Percentiles rank a stretch among this genome's conserved stretches.
phyloP scores from a whole-genome alignment of 2,113 vertebrate species.

The Lophius piscatorius region DNA sequence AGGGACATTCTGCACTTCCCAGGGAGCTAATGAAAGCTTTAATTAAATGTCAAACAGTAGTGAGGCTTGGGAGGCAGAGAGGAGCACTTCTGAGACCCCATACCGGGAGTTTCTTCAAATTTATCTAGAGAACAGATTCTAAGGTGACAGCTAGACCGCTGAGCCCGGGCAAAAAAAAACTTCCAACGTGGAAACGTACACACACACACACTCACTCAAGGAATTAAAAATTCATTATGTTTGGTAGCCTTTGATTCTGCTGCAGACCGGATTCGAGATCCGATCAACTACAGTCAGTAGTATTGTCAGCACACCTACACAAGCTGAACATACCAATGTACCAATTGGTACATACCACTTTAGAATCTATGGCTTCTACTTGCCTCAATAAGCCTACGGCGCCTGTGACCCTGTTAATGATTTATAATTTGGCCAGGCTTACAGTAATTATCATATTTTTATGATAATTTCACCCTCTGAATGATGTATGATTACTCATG shows the following conservation, averaged over 20 bases:
- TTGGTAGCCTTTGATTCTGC: conserved; percentile 49
- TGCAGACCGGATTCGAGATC: conserved; percentile 29
- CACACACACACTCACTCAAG: conserved; percentile 6
- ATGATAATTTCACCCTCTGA: too few relatives aligned
- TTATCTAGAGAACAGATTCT: conserved; percentile 31
- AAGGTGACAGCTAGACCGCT: conserved; percentile 28
- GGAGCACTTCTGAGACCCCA: conserved; percentile 18
- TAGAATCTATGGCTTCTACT: too few relatives aligned
- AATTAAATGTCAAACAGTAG: conserved; percentile 77
- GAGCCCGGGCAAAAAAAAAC: conserved; percentile 29
- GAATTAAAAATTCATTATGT: conserved; percentile 43
- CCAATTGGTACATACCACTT: too few relatives aligned
- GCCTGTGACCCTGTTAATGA: too few relatives aligned
- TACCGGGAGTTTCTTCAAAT: conserved; percentile 54
- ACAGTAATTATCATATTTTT: too few relatives aligned
- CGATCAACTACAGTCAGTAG: conserved; percentile 16
- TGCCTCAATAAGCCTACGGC: too few relatives aligned
- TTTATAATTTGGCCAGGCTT: too few relatives aligned
- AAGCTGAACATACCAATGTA: too few relatives aligned
- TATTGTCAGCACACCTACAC: conserved; percentile 10
- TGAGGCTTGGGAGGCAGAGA: conserved; percentile 30
- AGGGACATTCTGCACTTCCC: conserved; percentile 67
- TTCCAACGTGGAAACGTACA: neutral
- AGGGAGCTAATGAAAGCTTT: conserved; percentile 77
- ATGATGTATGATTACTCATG: too few relatives aligned